Conservation (phyloP, 2,113 vertebrate species). For the Recurvirostra avosetta region DNA sequence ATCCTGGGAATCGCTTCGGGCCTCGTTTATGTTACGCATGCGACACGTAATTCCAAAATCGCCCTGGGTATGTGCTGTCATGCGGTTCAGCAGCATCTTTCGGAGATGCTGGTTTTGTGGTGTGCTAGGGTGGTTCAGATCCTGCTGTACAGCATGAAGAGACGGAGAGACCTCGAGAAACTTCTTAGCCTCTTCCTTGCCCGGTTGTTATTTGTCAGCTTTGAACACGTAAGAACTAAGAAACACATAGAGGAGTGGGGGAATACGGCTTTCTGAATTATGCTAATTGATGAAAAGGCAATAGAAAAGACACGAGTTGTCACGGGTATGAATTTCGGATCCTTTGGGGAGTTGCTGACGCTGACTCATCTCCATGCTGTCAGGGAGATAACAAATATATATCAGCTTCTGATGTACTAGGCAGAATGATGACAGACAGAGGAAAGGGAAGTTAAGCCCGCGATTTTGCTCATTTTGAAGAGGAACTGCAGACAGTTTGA, state of each 20-base stretch:
- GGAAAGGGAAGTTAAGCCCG: not conserved
- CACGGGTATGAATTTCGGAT: not conserved
- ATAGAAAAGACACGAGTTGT: not conserved
- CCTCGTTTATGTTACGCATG: not conserved
- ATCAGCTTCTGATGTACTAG: not conserved
- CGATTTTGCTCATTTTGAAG: not conserved
- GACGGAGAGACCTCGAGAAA: not conserved
- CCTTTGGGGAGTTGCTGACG: not conserved
- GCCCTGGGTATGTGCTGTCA: not conserved
- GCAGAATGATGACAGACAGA: not conserved
- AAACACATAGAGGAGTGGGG: not conserved
- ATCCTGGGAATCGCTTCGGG: not conserved
- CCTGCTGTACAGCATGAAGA: accelerated
- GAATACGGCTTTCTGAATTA: not conserved
- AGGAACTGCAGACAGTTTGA: not conserved
- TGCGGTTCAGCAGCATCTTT: not conserved
- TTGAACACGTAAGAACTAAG: not conserved
- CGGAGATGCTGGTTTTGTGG: not conserved
- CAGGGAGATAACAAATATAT: not conserved
- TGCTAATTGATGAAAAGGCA: not conserved
- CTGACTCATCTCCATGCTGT: not conserved
- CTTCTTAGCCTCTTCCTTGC: not conserved
- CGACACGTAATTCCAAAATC: not conserved
- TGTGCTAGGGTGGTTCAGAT: too few species aligned
- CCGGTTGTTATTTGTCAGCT: not conserved